These are phyloP conservation scores for Gisinianus flammeolus DNA, from an alignment of 2,888 invertebrate genomes.

Conservation along the genomic window DNA sequence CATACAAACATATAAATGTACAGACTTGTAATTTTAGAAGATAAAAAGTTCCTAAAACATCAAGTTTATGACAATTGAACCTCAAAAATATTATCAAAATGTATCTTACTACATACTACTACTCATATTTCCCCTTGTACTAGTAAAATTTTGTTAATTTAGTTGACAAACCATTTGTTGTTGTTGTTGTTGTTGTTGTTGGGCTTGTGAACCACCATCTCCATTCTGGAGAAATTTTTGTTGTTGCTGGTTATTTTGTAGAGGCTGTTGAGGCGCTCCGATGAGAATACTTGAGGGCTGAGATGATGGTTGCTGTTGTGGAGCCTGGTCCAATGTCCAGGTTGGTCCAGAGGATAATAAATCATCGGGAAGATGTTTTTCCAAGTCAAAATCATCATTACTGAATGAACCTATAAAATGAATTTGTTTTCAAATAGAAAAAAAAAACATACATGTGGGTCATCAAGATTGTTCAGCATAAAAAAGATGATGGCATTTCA, in stretches of 20 bases:
- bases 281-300: slow-evolving; percentile 63
- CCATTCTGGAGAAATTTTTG: slow-evolving; percentile 58
- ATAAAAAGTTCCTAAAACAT: too few species aligned
- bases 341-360: slow-evolving; percentile 69
- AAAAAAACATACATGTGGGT: slow-evolving; percentile 19
- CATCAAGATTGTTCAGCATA: too few species aligned
- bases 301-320: slow-evolving; percentile 75
- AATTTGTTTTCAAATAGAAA: too few species aligned
- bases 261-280: slow-evolving; percentile 58
- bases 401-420: slow-evolving; percentile 81
- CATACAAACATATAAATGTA: too few species aligned
- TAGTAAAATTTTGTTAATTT: too few species aligned
- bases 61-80: too few species aligned
- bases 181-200: slow-evolving; percentile 61
- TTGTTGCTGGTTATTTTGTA: slow-evolving; percentile 53
- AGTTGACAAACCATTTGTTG: background rate
- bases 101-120: too few species aligned
- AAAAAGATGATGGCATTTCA: too few species aligned
- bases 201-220: slow-evolving; percentile 56
- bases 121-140: too few species aligned
- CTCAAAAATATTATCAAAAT: too few species aligned
- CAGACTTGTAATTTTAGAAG: too few species aligned
- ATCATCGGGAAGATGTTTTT: slow-evolving; percentile 91
- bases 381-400: slow-evolving; percentile 84
- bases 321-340: slow-evolving; percentile 68